These are phyloP conservation scores for Drosophila demipolita DNA, from an alignment of 2,888 invertebrate species.

Conservation along the genomic window DNA sequence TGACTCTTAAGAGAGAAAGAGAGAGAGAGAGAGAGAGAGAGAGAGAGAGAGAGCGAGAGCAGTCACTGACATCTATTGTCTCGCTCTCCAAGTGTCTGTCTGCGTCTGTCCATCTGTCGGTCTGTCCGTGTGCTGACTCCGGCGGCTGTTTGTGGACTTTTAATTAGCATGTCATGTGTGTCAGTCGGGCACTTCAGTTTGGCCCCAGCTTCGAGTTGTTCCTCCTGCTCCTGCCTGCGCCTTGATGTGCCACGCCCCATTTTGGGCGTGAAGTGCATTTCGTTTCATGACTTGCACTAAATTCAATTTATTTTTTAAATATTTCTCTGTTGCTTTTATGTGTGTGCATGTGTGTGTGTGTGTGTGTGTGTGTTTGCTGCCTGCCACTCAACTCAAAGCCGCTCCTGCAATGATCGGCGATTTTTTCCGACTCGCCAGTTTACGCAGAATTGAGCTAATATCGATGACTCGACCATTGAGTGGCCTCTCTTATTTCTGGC, in stretches of 20 bases:
- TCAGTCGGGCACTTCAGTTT: conserved; percentile 68
- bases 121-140: conserved; percentile 21
- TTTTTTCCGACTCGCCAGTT: conserved; percentile 41
- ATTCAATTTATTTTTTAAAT: conserved; percentile 78
- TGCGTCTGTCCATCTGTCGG: conserved; percentile 12
- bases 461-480: conserved; percentile 79
- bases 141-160: conserved; percentile 81
- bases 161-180: conserved; percentile 84
- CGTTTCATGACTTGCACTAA: conserved; percentile 77
- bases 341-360: conserved; percentile 52
- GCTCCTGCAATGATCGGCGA: conserved; percentile 79
- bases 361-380: conserved; percentile 50
- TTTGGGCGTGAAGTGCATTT: conserved; percentile 71
- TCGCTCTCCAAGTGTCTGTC: conserved; percentile 1
- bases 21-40: no score
- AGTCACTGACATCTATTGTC: conserved; percentile 34
- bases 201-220: conserved; percentile 35
- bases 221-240: conserved; percentile 37
- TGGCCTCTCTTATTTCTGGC: conserved; percentile 54
- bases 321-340: conserved; percentile 54
- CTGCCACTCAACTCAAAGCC: conserved; percentile 72
- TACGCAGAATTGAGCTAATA: conserved; percentile 80
- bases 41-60: not conserved
- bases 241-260: conserved; percentile 55
- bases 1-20: conserved; percentile 12